These are phyloP conservation scores for Emmelina monodactyla DNA, from an alignment of 2,888 invertebrate genomes.

Conservation along the genomic window DNA sequence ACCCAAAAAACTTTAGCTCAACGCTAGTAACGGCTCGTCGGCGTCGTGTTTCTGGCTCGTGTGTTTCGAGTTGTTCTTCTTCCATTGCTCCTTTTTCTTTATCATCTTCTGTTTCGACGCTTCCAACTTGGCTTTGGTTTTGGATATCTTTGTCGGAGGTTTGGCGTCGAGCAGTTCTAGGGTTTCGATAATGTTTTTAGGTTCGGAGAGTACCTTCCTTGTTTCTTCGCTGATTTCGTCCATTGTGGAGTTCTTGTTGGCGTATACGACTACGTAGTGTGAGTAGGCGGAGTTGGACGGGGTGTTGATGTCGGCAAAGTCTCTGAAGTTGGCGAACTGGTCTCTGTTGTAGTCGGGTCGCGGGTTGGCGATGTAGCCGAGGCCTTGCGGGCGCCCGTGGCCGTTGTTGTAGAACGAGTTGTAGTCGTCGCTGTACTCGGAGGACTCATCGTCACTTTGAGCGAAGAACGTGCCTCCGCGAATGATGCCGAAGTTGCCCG, in stretches of 20 bases:
- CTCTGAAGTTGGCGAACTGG: slow-evolving; percentile 89
- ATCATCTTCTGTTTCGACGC: slow-evolving; percentile 49
- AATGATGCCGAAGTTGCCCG: slow-evolving; percentile 87
- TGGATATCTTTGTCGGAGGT: slow-evolving; percentile 57
- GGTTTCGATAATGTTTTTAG: slow-evolving; percentile 87
- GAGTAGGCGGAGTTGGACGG: slow-evolving; percentile 82
- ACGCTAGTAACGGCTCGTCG: slow-evolving; percentile 71
- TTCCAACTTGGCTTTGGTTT: slow-evolving; percentile 72
- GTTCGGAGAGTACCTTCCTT: slow-evolving; percentile 54
- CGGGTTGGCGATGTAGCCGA: slow-evolving; percentile 71
- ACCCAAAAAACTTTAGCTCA: no score
- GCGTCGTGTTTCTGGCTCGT: slow-evolving; percentile 53
- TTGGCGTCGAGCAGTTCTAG: slow-evolving; percentile 73
- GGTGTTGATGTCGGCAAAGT: slow-evolving; percentile 89
- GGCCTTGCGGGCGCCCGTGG: slow-evolving; percentile 72
- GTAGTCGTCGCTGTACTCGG: slow-evolving; percentile 65
- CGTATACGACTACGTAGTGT: slow-evolving; percentile 84
- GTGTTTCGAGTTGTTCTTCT: slow-evolving; percentile 42
- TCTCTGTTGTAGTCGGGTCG: slow-evolving; percentile 79
- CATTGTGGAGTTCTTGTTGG: slow-evolving; percentile 77
- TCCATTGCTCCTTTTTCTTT: slow-evolving; percentile 56
- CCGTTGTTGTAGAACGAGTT: slow-evolving; percentile 72
- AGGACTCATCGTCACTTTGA: slow-evolving; percentile 72
- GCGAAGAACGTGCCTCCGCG: slow-evolving; percentile 87
- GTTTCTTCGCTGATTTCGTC: slow-evolving; percentile 58